Conservation (phyloP, 2,888 invertebrate genomes). For the Hydroisotoma schaefferi region DNA sequence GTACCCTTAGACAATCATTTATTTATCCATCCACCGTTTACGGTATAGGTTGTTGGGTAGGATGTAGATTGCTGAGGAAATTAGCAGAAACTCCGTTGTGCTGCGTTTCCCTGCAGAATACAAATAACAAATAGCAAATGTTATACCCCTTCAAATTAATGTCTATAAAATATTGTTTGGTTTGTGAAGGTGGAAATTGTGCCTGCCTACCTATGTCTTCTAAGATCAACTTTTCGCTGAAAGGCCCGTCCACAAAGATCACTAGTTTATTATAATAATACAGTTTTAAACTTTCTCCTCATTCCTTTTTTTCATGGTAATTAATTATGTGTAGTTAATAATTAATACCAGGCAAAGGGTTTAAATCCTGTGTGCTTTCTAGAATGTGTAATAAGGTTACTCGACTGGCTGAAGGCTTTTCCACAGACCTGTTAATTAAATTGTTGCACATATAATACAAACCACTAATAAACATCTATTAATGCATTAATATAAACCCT, state of each 20-base stretch:
- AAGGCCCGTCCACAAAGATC: slow-evolving; percentile 92
- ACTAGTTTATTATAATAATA: too few relatives aligned
- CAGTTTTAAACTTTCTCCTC: too few relatives aligned
- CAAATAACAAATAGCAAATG: too few relatives aligned
- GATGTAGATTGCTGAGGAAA: slow-evolving; percentile 45
- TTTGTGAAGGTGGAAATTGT: too few relatives aligned
- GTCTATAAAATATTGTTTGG: too few relatives aligned
- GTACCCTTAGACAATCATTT: too few relatives aligned
- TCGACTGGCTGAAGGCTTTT: slow-evolving; percentile 62
- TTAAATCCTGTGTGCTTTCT: slow-evolving; percentile 63
- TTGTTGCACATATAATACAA: neutral
- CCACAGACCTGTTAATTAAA: slow-evolving; percentile 52
- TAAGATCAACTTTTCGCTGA: slow-evolving; percentile 87
- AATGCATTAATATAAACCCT: neutral
- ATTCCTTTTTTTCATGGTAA: too few relatives aligned
- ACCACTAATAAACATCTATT: neutral
- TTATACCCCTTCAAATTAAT: too few relatives aligned
- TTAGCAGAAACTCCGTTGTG: slow-evolving; percentile 46
- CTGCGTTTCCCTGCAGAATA: slow-evolving; percentile 44
- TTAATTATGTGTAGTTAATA: too few relatives aligned
- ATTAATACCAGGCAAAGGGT: slow-evolving; percentile 62
- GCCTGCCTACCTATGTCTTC: slow-evolving; percentile 92
- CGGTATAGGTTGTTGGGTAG: slow-evolving; percentile 34
- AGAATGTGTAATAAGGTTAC: slow-evolving; percentile 61
- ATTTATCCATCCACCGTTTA: slow-evolving; percentile 1